Conservation (phyloP, 2,888 invertebrate genomes). For the Notocelia uddmanniana region DNA sequence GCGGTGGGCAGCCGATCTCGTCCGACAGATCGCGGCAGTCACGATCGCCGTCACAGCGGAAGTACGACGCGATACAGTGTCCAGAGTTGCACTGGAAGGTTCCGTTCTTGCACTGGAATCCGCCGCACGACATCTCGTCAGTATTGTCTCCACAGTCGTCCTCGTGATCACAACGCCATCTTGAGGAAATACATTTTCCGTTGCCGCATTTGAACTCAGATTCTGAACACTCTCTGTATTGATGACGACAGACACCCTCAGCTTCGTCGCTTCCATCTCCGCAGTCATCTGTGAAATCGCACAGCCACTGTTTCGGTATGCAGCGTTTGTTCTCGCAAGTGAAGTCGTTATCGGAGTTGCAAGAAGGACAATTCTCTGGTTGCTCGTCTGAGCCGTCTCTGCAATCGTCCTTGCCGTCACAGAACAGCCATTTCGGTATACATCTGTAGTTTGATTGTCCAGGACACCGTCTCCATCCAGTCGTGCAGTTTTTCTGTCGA, state of each 20-base stretch:
- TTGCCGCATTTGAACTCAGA: constrained; percentile 96
- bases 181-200: constrained; percentile 95
- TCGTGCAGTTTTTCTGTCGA: constrained; percentile 95
- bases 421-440: constrained; percentile 99
- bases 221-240: constrained; percentile 96
- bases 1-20: constrained; percentile 95
- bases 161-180: constrained; percentile 98
- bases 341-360: constrained; percentile 95
- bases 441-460: constrained; percentile 97
- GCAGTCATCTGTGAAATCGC: constrained; percentile 98
- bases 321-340: constrained; percentile 96
- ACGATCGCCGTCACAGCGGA: constrained; percentile 95
- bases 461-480: constrained; percentile 98
- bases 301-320: constrained; percentile 96
- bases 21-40: constrained; percentile 96
- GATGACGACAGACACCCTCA: constrained; percentile 92
- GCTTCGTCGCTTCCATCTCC: constrained; percentile 97
- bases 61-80: constrained; percentile 95
- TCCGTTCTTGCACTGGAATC: constrained; percentile 94
- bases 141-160: constrained; percentile 98
- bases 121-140: constrained; percentile 94
- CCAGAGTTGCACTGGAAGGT: constrained; percentile 97
- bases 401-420: constrained; percentile 99
- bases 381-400: constrained; percentile 97
- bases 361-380: constrained; percentile 95